Base-by-base conservation (phyloP, 2,888 invertebrate genomes). In the Drosophila subquinaria region DNA sequence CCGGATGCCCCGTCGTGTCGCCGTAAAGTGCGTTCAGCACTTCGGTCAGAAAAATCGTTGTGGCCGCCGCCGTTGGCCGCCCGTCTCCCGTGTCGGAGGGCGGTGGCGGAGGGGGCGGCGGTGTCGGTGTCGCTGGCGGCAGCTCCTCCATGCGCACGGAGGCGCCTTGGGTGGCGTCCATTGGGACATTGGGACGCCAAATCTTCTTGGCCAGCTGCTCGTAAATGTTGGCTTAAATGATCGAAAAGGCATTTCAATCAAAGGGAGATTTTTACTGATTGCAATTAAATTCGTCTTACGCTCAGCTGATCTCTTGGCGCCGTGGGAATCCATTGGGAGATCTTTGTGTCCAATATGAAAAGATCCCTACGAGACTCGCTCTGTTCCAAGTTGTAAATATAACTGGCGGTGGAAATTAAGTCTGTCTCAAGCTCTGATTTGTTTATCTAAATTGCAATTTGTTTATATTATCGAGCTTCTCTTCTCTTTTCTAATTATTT, bases 11-110 rank as follows among this genome's bases (percentile, higher is more conserved):
- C 0, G 63, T 50, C 0, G 79, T 81, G 20, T 88, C 78, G 17
- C 82, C 84, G 43, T 87, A 89, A n/a, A 92, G 85, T 0, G 90
- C 82, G 9, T 77, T 82, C 27, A 83, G 79, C 13, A 92, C 89
- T 68, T 92, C 92, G n/a, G 70, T 47, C 1, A 79, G 30, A 11
- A 66, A 89, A 0, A 6, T 23, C 0, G 51, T 35, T 0, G 51
- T 68, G 6, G 56, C 38, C 0, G 56, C 47, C 0, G 64, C 50
- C 6, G 5, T 56, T 0, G 51, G 11, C 20, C 2, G 1, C 20
- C 15, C 1, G 3, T 10, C 1, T 6, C 59, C 57, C 15, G 17
- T 1, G 4, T 60, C 38, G 3, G 50, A 9, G 1, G 17, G 23
- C 4, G 61, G 10, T 2, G 42, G 23, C 4, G 61, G 10, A 2